Base-by-base conservation (phyloP, 2,888 invertebrate species). In the Cerastis rubricosa region DNA sequence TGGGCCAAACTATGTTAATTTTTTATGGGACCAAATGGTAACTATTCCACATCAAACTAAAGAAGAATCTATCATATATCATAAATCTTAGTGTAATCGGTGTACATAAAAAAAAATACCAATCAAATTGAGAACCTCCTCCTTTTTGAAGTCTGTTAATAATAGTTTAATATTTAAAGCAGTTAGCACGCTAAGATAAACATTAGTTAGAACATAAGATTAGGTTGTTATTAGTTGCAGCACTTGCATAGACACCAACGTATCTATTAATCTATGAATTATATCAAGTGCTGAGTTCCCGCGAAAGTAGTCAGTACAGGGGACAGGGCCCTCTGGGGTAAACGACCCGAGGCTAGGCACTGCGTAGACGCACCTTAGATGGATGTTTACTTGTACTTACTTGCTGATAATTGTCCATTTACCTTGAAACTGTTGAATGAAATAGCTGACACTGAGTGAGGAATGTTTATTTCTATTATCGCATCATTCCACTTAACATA, bases 321-420 rank as follows among this genome's bases (percentile, higher is more conserved):
- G 67, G 83, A 76, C 83, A 72, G 71, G 85, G 85, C 85, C 66
- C n/a, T 80, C 67, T 65, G 71, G 72, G 83, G 83, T 81, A 67
- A 85, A 83, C 76, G 85, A 83, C 83, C 82, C 70, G 57, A 47
- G 35, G 63, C 64, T 51, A 57, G 51, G n/a, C 74, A 14, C 66
- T 69, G 76, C 70, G 81, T 70, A 59, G 54, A 72, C 81, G 81
- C 76, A 72, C 49, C 51, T 57, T 59, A 35, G 40, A 72, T 63
- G 51, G 51, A 57, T 69, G 29, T 29, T 22, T 80, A 61, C 59
- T 65, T 61, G 25, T 82, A 59, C 12, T 29, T 71, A 35, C 35
- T 57, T 11, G 19, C 59, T 47, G 40, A 47, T 51, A 45, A 45
- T 54, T 45, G 43, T 49, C 76, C 54, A 63, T 70, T 67, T 63